phyloP scores from a whole-genome alignment of 2,888 invertebrate species.

The Diloba caeruleocephala region DNA sequence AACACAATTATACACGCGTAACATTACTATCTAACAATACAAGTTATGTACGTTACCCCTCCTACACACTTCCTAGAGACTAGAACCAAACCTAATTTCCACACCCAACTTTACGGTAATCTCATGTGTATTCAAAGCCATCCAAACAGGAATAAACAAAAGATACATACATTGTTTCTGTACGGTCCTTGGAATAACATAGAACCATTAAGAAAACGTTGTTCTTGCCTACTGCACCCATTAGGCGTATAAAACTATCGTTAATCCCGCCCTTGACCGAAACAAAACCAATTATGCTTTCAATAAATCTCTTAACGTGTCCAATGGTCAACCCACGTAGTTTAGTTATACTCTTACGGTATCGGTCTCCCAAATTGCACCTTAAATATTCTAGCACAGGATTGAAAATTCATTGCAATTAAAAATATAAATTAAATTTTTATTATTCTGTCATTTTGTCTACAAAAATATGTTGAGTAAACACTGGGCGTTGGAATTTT shows the following conservation, averaged over 20 bases:
- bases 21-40: slow-evolving; percentile 35
- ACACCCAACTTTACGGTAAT: slow-evolving; percentile 39
- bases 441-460: slow-evolving; percentile 50
- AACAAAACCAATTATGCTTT: slow-evolving; percentile 82
- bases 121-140: slow-evolving; percentile 47
- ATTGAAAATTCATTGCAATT: slow-evolving; percentile 31
- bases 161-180: slow-evolving; percentile 30
- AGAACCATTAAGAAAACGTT: slow-evolving; percentile 68
- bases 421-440: slow-evolving; percentile 50
- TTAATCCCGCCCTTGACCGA: slow-evolving; percentile 78
- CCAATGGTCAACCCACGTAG: slow-evolving; percentile 63
- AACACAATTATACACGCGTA: slow-evolving; percentile 38
- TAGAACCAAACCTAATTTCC: slow-evolving; percentile 49
- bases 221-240: slow-evolving; percentile 70
- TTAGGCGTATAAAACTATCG: slow-evolving; percentile 78
- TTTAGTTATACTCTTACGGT: slow-evolving; percentile 42
- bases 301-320: slow-evolving; percentile 77
- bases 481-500: slow-evolving; percentile 43
- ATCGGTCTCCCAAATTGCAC: slow-evolving; percentile 36
- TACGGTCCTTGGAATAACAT: slow-evolving; percentile 50
- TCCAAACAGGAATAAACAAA: slow-evolving; percentile 39
- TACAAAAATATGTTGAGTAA: slow-evolving; percentile 54
- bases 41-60: slow-evolving; percentile 37
- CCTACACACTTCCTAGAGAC: slow-evolving; percentile 30
- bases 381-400: slow-evolving; percentile 26